Evolutionary conservation across 2,113 vertebrate species (phyloP).

Genomic region (Anoplopoma fimbria): DNA sequence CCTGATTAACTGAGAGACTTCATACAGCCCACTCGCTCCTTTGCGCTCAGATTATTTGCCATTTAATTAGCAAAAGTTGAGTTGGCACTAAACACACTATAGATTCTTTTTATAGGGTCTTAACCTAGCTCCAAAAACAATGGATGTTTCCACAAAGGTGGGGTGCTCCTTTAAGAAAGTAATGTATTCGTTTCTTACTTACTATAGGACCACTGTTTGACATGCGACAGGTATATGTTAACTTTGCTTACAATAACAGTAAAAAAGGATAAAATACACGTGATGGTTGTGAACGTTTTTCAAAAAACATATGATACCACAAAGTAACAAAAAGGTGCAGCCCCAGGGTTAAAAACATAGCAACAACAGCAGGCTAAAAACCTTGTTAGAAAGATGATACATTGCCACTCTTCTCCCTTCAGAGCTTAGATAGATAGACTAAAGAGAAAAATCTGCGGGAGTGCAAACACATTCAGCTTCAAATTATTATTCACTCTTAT

Average conservation of each 20-base stretch:
- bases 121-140: not conserved
- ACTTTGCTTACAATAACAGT: not conserved
- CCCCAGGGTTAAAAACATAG: not conserved
- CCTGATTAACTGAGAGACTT: too few species aligned
- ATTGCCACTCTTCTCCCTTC: not conserved
- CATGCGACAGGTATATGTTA: not conserved
- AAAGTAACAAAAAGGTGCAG: not conserved
- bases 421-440: not conserved
- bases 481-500: not conserved
- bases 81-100: too few species aligned
- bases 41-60: too few species aligned
- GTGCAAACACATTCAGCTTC: not conserved
- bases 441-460: not conserved
- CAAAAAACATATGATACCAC: not conserved
- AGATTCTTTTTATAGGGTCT: too few species aligned
- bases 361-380: not conserved
- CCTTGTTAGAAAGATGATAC: not conserved
- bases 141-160: not conserved
- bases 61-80: too few species aligned
- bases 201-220: too few species aligned
- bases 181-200: not conserved
- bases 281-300: not conserved
- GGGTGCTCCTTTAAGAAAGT: not conserved
- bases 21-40: too few species aligned
- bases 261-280: not conserved